These are phyloP conservation scores for Agonopterix subpropinquella DNA, from an alignment of 2,888 invertebrate species.

Conservation along the genomic window DNA sequence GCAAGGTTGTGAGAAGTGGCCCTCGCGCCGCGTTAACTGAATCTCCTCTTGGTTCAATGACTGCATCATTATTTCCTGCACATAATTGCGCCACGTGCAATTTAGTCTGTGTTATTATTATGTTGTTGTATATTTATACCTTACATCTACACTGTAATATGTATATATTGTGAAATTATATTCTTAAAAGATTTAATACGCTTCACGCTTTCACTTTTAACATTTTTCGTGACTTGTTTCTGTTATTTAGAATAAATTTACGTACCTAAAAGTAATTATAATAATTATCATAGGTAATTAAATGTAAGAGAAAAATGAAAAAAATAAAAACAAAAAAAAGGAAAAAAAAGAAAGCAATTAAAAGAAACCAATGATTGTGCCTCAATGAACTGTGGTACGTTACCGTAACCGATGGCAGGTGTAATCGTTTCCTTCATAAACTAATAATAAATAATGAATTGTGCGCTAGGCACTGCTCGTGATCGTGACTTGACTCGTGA, in stretches of 20 bases:
- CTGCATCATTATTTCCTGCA: slow-evolving; percentile 69
- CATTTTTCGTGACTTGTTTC: slow-evolving; percentile 72
- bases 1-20: slow-evolving; percentile 62
- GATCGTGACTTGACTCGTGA: slow-evolving; percentile 9
- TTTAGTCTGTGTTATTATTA: slow-evolving; percentile 74
- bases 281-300: slow-evolving; percentile 61
- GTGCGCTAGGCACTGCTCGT: slow-evolving; percentile 48
- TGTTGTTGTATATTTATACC: slow-evolving; percentile 74
- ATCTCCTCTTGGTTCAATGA: slow-evolving; percentile 72
- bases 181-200: slow-evolving; percentile 71
- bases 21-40: slow-evolving; percentile 45
- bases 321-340: slow-evolving; percentile 36
- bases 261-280: slow-evolving; percentile 75
- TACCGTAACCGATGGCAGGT: slow-evolving; percentile 73
- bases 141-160: slow-evolving; percentile 69
- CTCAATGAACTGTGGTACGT: slow-evolving; percentile 76
- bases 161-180: slow-evolving; percentile 73
- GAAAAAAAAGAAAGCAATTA: slow-evolving; percentile 63
- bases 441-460: slow-evolving; percentile 52
- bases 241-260: slow-evolving; percentile 76
- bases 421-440: slow-evolving; percentile 59
- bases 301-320: slow-evolving; percentile 35
- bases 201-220: slow-evolving; percentile 73
- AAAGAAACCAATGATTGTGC: slow-evolving; percentile 76
- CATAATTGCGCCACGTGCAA: slow-evolving; percentile 72